These are phyloP conservation scores for Caenorhabditis afra DNA, from an alignment of 2,888 invertebrate genomes.

Conservation along the genomic window DNA sequence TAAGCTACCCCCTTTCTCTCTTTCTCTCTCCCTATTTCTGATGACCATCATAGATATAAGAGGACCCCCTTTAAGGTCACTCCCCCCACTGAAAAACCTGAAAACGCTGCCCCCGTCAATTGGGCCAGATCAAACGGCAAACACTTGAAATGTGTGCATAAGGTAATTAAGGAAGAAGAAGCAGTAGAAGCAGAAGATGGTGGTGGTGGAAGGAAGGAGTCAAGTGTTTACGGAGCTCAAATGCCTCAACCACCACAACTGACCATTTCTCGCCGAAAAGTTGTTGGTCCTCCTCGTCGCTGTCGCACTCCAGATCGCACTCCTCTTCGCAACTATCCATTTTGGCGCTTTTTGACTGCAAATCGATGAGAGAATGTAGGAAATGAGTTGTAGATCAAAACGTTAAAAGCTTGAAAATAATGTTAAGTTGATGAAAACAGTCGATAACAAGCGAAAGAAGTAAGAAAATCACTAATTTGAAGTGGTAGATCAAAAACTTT, in stretches of 20 bases:
- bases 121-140: constrained; percentile 48
- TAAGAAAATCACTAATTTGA: no score
- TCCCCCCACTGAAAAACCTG: no score
- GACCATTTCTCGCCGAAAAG: constrained; percentile 65
- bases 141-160: constrained; percentile 58
- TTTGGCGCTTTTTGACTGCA: background rate
- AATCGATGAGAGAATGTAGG: background rate
- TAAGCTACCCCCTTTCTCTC: background rate
- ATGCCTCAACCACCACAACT: constrained; percentile 10
- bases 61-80: constrained; percentile 20
- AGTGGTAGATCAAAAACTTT: no score
- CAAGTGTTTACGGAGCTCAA: constrained; percentile 45
- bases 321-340: constrained; percentile 61
- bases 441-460: no score
- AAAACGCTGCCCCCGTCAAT: background rate
- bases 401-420: no score
- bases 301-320: constrained; percentile 58
- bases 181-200: background rate
- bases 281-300: constrained; percentile 65
- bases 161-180: constrained; percentile 44
- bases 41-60: constrained; percentile 26
- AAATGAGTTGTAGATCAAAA: no score
- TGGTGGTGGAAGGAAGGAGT: constrained; percentile 6
- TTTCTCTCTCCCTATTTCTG: constrained; percentile 3
- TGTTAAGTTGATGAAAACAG: no score